Evolutionary conservation across 2,113 vertebrate species (phyloP), one percentile per base, ranked within the genome.

Genomic region (Saccopteryx bilineata): DNA sequence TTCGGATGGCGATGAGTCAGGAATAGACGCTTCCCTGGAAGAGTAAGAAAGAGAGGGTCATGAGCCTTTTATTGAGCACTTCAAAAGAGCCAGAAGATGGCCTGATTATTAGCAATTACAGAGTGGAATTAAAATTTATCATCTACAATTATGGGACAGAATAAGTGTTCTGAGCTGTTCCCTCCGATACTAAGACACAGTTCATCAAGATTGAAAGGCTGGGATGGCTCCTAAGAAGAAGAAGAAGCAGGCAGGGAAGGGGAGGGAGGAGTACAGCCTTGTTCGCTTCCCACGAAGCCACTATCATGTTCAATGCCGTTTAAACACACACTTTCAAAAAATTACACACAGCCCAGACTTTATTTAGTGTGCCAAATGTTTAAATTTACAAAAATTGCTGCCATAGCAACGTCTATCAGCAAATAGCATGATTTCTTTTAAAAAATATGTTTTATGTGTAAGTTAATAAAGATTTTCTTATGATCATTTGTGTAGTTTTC

Each of bases 41-140:
- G 93, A 66, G 0, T 0, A 91, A 81, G 84, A 84, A 94, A 56
- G 75, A 79, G 33, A 74, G 96, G 82, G 50, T 80, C 48, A 31
- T 0, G 68, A 39, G 54, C 65, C 92, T 91, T 9, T 93, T 93
- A 39, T 39, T 80, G 81, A 87, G 60, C 0, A 4, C 61, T 89
- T 82, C 66, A 89, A 72, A 95, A 86, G 97, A 94, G 21, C 39
- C 52, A 76, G 90, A 94, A 31, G 58, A 88, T 18, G 78, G 48
- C 95, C 75, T 46, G 92, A 81, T 91, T 85, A 96, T 23, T 85
- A 94, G 68, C 97, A 94, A 94, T 90, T 83, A 96, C 81, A 93
- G 96, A 83, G 50, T 65, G 63, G 95, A 97, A 96, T 21, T 92
- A 94, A 96, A 97, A 97, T 86, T 65, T 52, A 83, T 97, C 50